Evolutionary conservation across 37 sponge, comb jelly and placozoan genomes (phyloP).

Genomic region (Agelas oroides): DNA sequence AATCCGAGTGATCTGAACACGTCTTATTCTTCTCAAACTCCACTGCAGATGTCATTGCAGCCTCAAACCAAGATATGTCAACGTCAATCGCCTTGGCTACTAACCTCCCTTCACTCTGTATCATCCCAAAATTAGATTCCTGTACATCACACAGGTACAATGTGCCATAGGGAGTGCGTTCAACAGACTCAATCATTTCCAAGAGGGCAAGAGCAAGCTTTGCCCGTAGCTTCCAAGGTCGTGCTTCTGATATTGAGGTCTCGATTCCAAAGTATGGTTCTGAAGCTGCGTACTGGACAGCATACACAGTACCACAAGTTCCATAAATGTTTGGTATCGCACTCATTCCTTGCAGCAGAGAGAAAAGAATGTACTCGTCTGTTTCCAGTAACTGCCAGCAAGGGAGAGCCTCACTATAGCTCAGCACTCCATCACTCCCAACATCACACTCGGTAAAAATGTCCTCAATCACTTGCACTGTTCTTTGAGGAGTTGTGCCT

Average conservation of each 20-base stretch:
- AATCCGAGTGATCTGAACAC: slow-evolving; percentile 41
- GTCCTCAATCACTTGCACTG: slow-evolving; percentile 7
- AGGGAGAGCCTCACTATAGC: slow-evolving; percentile 39
- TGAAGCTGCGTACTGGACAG: slow-evolving; percentile 39
- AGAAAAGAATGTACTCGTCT: slow-evolving; percentile 56
- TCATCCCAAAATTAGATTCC: slow-evolving; percentile 71
- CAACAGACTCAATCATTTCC: slow-evolving; percentile 62
- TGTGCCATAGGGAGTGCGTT: slow-evolving; percentile 63
- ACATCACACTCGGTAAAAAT: slow-evolving; percentile 61
- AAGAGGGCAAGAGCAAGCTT: slow-evolving; percentile 55
- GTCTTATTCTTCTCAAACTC: slow-evolving; percentile 26
- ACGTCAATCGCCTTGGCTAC: slow-evolving; percentile 62
- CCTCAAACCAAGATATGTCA: slow-evolving; percentile 65
- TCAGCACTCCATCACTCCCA: slow-evolving; percentile 36
- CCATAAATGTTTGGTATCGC: slow-evolving; percentile 57
- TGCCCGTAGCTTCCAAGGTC: slow-evolving; percentile 52
- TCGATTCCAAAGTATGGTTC: slow-evolving; percentile 11
- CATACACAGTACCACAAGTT: slow-evolving; percentile 69
- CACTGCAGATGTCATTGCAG: background rate
- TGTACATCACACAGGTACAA: slow-evolving; percentile 75
- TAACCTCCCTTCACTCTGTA: slow-evolving; percentile 11
- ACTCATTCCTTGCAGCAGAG: slow-evolving; percentile 33
- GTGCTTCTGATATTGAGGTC: slow-evolving; percentile 1
- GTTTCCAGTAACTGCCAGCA: slow-evolving; percentile 58
- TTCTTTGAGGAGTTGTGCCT: background rate